Percentiles rank a stretch among this genome's conserved stretches.
phyloP scores from a whole-genome alignment of 2,888 invertebrate genomes.

The Apodemia duryi region DNA sequence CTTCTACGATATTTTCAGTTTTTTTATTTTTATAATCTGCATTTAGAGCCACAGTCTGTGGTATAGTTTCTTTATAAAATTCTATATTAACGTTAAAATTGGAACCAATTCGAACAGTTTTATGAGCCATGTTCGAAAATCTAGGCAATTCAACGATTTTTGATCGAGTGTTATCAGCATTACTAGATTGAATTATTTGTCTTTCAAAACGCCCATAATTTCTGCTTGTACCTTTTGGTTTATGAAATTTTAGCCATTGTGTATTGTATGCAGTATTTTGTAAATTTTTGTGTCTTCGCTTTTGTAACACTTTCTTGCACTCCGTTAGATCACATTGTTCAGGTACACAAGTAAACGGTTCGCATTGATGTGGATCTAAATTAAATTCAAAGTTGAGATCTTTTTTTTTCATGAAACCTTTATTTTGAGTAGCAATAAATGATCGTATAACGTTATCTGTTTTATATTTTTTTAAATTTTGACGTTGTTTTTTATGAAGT shows the following conservation, averaged over 20 bases:
- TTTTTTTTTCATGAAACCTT: too few relatives aligned
- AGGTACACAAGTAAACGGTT: conserved; percentile 38
- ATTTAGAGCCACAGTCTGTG: conserved; percentile 16
- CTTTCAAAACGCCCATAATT: neutral
- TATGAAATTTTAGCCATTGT: neutral
- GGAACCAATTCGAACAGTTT: conserved; percentile 36
- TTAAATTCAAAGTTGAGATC: neutral
- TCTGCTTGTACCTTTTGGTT: conserved; percentile 21
- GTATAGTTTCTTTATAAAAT: conserved; percentile 34
- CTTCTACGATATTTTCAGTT: conserved; percentile 13
- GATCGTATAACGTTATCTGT: too few relatives aligned
- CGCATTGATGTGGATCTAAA: conserved; percentile 37
- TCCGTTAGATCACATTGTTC: conserved; percentile 38
- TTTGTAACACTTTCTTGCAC: conserved; percentile 37
- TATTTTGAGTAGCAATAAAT: too few relatives aligned
- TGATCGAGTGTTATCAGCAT: neutral
- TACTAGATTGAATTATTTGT: neutral
- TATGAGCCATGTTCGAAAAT: conserved; percentile 23
- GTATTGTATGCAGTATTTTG: conserved; percentile 19
- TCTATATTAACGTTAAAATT: conserved; percentile 31
- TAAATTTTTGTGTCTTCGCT: conserved; percentile 23
- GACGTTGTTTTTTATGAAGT: neutral
- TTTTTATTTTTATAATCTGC: conserved; percentile 10
- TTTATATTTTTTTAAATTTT: too few relatives aligned
- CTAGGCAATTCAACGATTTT: conserved; percentile 27